Evolutionary conservation across 2,113 vertebrate genomes (phyloP), one percentile per base, ranked within the genome.

Genomic region (Prochilodus magdalenae): DNA sequence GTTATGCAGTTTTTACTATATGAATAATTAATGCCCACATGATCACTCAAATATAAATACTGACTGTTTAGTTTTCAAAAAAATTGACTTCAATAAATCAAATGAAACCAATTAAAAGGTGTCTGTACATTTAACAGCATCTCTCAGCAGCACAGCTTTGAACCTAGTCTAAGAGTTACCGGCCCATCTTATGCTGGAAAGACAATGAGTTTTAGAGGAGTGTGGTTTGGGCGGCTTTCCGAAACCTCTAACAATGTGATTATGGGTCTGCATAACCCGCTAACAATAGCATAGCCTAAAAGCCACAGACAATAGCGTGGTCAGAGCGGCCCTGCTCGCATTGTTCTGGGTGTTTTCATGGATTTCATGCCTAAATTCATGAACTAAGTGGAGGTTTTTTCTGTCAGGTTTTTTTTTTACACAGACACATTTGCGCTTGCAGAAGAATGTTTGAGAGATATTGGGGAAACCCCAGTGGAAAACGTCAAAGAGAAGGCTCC

Each of bases 261-360:
- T 93, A 93, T 89, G 89, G 89, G 86, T 92, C 88, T 91, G 82
- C 86, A 88, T 89, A 92, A 93, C 88, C 92, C 92, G 89, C 91
- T 91, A 90, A 93, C 93, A 92, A 94, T 92, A 89, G 83, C 84
- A 83, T 85, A 87, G 90, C 53, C 77, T 49, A 79, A 78, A 84
- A 71, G 53, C 78, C 73, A 70, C 83, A 71, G 67, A 80, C 77
- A 84, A 84, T 84, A 84, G 78, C n/a, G 57, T 70, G 67, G 73
- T 40, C 57, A 59, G 65, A 70, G 72, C 53, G 67, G 27, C 77
- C 67, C 77, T 57, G 65, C 66, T 69, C 75, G 59, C 57, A 79
- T 82, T 82, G 83, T 82, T 79, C 76, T 80, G 79, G 63, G 16
- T 79, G 75, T 85, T 88, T 89, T 93, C 87, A 86, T 90, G 85